Evolutionary conservation across 2,888 invertebrate genomes (phyloP).

Genomic region (Polyploca ridens): DNA sequence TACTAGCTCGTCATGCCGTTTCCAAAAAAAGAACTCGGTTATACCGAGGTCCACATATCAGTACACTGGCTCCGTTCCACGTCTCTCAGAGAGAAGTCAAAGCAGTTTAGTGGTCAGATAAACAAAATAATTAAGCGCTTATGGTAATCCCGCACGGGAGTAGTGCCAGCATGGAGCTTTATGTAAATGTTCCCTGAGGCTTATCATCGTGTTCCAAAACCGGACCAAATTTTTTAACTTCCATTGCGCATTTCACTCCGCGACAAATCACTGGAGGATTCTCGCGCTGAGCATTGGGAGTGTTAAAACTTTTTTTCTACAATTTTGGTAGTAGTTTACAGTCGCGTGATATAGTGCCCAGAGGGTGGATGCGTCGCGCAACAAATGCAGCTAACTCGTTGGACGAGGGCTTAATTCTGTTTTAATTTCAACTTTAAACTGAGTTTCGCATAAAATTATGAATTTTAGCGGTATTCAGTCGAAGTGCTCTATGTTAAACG

Average conservation of each 20-base stretch:
- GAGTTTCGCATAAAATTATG: conserved; percentile 49
- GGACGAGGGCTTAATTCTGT: conserved; percentile 52
- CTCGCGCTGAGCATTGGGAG: conserved; percentile 10
- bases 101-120: conserved; percentile 76
- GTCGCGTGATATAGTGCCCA: neutral
- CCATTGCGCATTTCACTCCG: conserved; percentile 6
- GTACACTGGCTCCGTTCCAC: conserved; percentile 47
- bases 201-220: conserved; percentile 21
- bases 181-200: conserved; percentile 47
- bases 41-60: conserved; percentile 16
- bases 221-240: conserved; percentile 13
- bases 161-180: conserved; percentile 46
- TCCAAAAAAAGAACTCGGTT: conserved; percentile 15
- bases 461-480: conserved; percentile 37
- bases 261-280: conserved; percentile 10
- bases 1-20: conserved; percentile 10
- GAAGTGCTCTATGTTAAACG: conserved; percentile 10
- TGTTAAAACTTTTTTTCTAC: conserved; percentile 5
- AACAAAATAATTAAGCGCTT: conserved; percentile 78
- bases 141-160: conserved; percentile 53
- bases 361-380: conserved; percentile 35
- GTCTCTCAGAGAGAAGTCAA: conserved; percentile 46
- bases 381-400: conserved; percentile 51
- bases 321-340: conserved; percentile 8
- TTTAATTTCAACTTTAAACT: conserved; percentile 59